Percentiles rank a stretch among this genome's conserved stretches.
phyloP scores from a whole-genome alignment of 1,140 invertebrate genomes.

The Drosophila subpulchrella region DNA sequence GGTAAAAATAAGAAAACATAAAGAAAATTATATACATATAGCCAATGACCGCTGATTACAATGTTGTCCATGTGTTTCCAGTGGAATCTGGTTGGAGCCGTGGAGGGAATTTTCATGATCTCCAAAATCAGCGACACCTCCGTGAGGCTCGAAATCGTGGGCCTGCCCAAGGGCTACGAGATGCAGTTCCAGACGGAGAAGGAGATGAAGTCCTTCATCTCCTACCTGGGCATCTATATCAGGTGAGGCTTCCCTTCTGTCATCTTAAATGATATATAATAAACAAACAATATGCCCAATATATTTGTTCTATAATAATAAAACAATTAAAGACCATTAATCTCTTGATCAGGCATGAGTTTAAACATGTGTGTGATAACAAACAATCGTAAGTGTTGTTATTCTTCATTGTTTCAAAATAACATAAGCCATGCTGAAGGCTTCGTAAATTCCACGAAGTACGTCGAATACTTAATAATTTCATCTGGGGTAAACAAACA shows the following conservation, averaged over 20 bases:
- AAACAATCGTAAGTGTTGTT: too few relatives aligned
- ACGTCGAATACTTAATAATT: too few relatives aligned
- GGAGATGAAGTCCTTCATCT: conserved; percentile 90
- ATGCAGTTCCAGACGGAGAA: conserved; percentile 63
- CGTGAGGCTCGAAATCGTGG: conserved; percentile 71
- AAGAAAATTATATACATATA: background rate
- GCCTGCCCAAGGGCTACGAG: conserved; percentile 68
- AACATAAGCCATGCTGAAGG: too few relatives aligned
- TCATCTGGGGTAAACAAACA: too few relatives aligned
- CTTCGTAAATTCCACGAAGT: too few relatives aligned
- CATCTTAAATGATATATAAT: too few relatives aligned
- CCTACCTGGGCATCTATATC: conserved; percentile 94
- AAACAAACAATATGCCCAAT: too few relatives aligned
- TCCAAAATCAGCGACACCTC: conserved; percentile 54
- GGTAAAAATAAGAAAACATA: background rate
- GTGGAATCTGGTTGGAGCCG: conserved; percentile 91
- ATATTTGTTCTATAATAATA: too few relatives aligned
- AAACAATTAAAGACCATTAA: background rate
- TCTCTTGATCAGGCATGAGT: background rate
- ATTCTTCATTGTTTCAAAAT: too few relatives aligned
- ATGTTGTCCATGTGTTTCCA: conserved; percentile 78
- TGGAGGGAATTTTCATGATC: conserved; percentile 90
- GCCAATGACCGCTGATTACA: background rate
- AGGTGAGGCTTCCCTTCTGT: conserved; percentile 75
- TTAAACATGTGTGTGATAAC: too few relatives aligned